These are phyloP conservation scores for Anaspis maculata DNA, from an alignment of 2,888 invertebrate species.

Conservation along the genomic window DNA sequence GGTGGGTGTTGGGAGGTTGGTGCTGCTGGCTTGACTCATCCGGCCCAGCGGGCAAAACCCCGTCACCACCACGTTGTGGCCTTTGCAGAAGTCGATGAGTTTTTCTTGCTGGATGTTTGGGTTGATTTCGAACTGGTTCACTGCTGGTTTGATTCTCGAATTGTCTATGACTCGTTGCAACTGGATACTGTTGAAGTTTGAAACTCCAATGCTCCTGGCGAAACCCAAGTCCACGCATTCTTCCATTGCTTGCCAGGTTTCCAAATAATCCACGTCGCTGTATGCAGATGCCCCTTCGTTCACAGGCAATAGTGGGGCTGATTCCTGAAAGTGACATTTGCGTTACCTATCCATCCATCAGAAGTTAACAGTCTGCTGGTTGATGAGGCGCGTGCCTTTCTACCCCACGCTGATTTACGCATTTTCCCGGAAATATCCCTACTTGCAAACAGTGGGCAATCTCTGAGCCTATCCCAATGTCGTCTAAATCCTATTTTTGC, in stretches of 20 bases:
- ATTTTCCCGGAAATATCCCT: too few relatives aligned
- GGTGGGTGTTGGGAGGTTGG: conserved; percentile 45
- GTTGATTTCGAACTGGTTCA: conserved; percentile 55
- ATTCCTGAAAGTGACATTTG: conserved; percentile 46
- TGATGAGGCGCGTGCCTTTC: too few relatives aligned
- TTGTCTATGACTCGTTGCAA: conserved; percentile 53
- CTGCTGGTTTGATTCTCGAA: conserved; percentile 51
- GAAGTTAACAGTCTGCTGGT: too few relatives aligned
- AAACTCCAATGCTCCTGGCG: conserved; percentile 63
- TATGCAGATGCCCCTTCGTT: conserved; percentile 39
- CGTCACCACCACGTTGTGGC: conserved; percentile 54
- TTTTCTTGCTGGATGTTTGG: conserved; percentile 63
- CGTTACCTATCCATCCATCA: too few relatives aligned
- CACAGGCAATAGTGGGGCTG: conserved; percentile 41
- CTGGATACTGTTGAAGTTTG: conserved; percentile 70
- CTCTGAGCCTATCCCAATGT: too few relatives aligned
- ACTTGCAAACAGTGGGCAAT: too few relatives aligned
- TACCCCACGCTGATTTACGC: too few relatives aligned
- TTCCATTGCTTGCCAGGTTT: conserved; percentile 70
- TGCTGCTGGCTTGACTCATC: conserved; percentile 29
- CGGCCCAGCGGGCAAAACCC: conserved; percentile 70
- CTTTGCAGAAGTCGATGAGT: conserved; percentile 58
- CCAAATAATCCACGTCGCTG: conserved; percentile 60
- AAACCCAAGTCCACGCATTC: conserved; percentile 55
- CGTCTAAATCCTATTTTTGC: too few relatives aligned